Evolutionary conservation across 1,140 invertebrate genomes (phyloP).

Genomic region (Tachypleus tridentatus): DNA sequence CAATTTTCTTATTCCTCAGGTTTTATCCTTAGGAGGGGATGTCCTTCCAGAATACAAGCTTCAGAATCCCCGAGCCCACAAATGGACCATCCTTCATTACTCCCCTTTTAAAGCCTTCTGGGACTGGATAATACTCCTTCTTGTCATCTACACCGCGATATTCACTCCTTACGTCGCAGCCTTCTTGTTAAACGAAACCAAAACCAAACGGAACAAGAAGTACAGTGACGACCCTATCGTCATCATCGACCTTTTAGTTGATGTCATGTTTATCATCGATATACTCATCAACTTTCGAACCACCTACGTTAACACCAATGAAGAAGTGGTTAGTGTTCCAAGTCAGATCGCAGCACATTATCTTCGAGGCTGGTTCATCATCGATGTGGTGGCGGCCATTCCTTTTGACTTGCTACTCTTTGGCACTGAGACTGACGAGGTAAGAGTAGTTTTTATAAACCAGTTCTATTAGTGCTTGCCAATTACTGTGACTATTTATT

Average conservation of each 20-base stretch:
- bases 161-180: constrained; percentile 98
- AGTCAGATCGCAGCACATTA: constrained; percentile 96
- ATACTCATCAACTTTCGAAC: constrained; percentile 99
- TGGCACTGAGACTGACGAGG: constrained; percentile 92
- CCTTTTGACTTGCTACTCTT: constrained; percentile 95
- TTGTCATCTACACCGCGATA: constrained; percentile 98
- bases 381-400: constrained; percentile 95
- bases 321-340: constrained; percentile 95
- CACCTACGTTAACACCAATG: constrained; percentile 95
- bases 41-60: constrained; percentile 91
- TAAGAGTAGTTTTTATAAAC: constrained; percentile 38
- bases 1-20: constrained; percentile 44
- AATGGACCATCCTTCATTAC: constrained; percentile 97
- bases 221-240: constrained; percentile 77
- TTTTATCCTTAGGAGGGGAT: constrained; percentile 81
- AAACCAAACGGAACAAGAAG: constrained; percentile 47
- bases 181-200: constrained; percentile 76
- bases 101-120: constrained; percentile 96
- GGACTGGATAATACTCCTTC: constrained; percentile 96
- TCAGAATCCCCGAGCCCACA: constrained; percentile 78
- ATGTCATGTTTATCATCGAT: constrained; percentile 98
- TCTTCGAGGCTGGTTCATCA: constrained; percentile 96
- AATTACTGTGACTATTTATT: too few species aligned
- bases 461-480: too few species aligned
- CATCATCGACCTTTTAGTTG: constrained; percentile 85